phyloP scores from a whole-genome alignment of 2,113 vertebrate species.

The Onychostruthus taczanowskii region DNA sequence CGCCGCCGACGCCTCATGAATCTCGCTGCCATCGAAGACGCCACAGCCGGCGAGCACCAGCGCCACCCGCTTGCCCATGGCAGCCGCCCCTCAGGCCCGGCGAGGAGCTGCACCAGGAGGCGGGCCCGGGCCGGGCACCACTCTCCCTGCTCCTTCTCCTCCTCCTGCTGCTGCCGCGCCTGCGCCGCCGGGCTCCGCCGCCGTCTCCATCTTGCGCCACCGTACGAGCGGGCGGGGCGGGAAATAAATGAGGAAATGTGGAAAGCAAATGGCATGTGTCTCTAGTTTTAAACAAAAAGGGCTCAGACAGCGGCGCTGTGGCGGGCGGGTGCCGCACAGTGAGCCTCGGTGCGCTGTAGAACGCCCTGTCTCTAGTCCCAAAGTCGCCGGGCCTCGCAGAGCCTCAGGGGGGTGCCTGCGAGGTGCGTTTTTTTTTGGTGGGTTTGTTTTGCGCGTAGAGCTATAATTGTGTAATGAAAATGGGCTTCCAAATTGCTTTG shows the following conservation, averaged over 20 bases:
- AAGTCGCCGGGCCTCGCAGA: too few species aligned
- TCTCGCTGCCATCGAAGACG: slow-evolving; percentile 77
- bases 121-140: rapidly evolving
- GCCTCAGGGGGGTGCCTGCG: rapidly evolving
- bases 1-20: slow-evolving; percentile 74
- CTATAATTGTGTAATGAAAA: rapidly evolving
- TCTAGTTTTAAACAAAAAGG: rapidly evolving
- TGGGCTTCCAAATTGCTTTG: not conserved
- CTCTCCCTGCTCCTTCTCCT: rapidly evolving
- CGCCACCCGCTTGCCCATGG: slow-evolving; percentile 73
- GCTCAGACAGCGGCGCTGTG: rapidly evolving
- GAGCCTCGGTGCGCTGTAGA: rapidly evolving
- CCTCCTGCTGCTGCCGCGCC: not conserved
- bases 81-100: not conserved
- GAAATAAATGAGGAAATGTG: rapidly evolving
- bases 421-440: not conserved
- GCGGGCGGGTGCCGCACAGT: rapidly evolving
- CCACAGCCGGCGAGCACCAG: slow-evolving; percentile 79
- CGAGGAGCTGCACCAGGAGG: rapidly evolving
- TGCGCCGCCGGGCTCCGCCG: not conserved
- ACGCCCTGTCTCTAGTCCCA: rapidly evolving
- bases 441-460: rapidly evolving
- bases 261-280: rapidly evolving
- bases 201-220: rapidly evolving
- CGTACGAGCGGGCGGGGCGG: rapidly evolving